These are phyloP conservation scores for Apaloderma vittatum DNA, from an alignment of 2,113 vertebrate species.

Conservation along the genomic window DNA sequence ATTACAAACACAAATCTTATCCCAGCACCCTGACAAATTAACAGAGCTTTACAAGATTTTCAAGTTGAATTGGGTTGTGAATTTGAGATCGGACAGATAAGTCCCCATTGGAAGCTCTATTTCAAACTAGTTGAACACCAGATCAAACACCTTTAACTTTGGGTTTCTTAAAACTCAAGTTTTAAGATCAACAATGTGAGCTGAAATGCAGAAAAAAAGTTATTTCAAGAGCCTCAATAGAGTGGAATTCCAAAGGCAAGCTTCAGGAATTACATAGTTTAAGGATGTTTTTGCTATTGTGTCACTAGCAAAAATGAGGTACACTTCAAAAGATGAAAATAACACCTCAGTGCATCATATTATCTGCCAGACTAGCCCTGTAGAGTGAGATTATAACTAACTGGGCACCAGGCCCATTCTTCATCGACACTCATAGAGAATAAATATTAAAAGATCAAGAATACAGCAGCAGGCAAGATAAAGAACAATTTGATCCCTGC, in stretches of 20 bases:
- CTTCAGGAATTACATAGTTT: neutral
- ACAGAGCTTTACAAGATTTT: neutral
- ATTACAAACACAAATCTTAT: constrained; percentile 6
- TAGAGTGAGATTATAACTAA: neutral
- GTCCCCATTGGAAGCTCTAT: neutral
- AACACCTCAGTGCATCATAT: neutral
- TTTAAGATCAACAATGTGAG: neutral
- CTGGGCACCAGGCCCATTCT: neutral
- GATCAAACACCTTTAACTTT: neutral
- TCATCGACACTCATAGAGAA: neutral
- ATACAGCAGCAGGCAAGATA: neutral
- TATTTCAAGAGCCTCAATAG: neutral
- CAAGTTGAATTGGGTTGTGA: neutral
- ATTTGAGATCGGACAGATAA: neutral
- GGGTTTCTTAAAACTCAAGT: neutral
- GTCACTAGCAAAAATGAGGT: neutral
- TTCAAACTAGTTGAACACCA: neutral
- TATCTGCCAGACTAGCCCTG: neutral
- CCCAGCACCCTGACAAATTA: neutral
- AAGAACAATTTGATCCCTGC: neutral
- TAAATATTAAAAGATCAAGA: constrained; percentile 21
- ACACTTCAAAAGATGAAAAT: constrained; percentile 9
- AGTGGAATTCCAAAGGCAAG: neutral
- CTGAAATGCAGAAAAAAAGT: neutral
- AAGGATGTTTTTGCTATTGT: neutral